Evolutionary conservation across 2,113 vertebrate genomes (phyloP).

Genomic region (Syngnathoides biaculeatus): DNA sequence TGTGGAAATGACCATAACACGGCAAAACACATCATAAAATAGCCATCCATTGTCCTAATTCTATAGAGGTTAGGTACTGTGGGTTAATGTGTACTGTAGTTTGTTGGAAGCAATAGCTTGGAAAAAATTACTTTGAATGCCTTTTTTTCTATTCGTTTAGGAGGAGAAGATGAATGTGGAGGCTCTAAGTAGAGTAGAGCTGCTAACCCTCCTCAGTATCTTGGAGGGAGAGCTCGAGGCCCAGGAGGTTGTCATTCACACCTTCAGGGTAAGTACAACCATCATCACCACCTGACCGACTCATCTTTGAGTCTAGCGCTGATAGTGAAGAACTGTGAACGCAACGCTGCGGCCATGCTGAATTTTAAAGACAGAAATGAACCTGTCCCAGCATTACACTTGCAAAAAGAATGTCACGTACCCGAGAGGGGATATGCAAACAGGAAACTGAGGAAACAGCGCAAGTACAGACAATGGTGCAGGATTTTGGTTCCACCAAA

Average conservation of each 20-base stretch:
- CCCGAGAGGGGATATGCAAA: conserved; percentile 52
- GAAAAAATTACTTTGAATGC: too few relatives aligned
- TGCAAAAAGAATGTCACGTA: conserved; percentile 44
- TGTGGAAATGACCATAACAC: too few relatives aligned
- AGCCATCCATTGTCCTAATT: too few relatives aligned
- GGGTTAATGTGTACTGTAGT: background rate
- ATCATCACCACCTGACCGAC: conserved; percentile 13
- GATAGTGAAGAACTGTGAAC: background rate
- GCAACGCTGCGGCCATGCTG: background rate
- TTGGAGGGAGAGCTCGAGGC: conserved; percentile 96
- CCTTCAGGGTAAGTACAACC: conserved; percentile 83
- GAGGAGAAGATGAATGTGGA: conserved; percentile 96
- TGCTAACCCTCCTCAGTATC: conserved; percentile 93
- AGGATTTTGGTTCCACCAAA: conserved; percentile 36
- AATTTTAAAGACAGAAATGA: conserved; percentile 7
- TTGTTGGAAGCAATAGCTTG: background rate
- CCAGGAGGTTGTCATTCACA: conserved; percentile 93
- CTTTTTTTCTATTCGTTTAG: conserved; percentile 57
- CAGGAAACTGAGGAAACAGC: conserved; percentile 60
- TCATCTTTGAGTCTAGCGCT: background rate
- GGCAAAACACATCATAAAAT: too few relatives aligned
- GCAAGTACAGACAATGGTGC: conserved; percentile 50
- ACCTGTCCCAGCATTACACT: conserved; percentile 26
- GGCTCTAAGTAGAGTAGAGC: conserved; percentile 93
- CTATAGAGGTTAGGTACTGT: too few relatives aligned